Percentiles rank a stretch among this genome's conserved stretches.
Conservation (phyloP, 2,113 vertebrate species). For the Clinocottus analis region DNA sequence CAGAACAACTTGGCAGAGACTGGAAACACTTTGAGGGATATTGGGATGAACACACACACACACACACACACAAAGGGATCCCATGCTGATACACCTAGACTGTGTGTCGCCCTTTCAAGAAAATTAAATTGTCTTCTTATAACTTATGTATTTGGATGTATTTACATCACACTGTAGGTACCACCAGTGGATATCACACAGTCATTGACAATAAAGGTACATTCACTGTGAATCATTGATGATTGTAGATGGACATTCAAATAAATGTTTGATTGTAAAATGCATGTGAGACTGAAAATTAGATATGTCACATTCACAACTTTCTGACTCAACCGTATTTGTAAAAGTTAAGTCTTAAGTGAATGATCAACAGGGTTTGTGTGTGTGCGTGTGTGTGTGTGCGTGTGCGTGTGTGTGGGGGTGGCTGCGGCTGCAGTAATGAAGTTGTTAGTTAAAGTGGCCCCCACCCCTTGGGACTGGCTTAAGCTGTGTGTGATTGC, state of each 20-base stretch:
- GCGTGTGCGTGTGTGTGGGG: constrained; percentile 40
- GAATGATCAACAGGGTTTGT: constrained; percentile 46
- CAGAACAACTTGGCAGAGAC: constrained; percentile 79
- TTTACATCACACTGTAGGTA: not conserved
- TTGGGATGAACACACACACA: constrained; percentile 49
- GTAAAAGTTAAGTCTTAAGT: constrained; percentile 6
- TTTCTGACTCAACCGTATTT: constrained; percentile 22
- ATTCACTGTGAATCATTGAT: not conserved
- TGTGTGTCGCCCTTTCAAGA: constrained; percentile 26
- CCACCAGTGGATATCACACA: not conserved
- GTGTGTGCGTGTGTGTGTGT: constrained; percentile 32
- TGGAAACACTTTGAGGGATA: constrained; percentile 67
- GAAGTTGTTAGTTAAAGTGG: constrained; percentile 85
- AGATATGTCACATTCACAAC: constrained; percentile 27
- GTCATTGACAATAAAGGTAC: not conserved
- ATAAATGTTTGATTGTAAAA: constrained; percentile 1
- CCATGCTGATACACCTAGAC: constrained; percentile 19
- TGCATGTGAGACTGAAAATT: not conserved
- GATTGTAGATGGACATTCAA: not conserved
- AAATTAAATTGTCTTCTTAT: not conserved
- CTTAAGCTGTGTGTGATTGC: constrained; percentile 85
- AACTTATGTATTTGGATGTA: not conserved
- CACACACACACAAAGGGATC: constrained; percentile 36
- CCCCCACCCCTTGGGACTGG: constrained; percentile 78
- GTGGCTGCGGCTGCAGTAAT: constrained; percentile 75